Evolutionary conservation across 2,888 invertebrate species (phyloP), one percentile per base, ranked within the genome.

Genomic region (Podabrus alpinus): DNA sequence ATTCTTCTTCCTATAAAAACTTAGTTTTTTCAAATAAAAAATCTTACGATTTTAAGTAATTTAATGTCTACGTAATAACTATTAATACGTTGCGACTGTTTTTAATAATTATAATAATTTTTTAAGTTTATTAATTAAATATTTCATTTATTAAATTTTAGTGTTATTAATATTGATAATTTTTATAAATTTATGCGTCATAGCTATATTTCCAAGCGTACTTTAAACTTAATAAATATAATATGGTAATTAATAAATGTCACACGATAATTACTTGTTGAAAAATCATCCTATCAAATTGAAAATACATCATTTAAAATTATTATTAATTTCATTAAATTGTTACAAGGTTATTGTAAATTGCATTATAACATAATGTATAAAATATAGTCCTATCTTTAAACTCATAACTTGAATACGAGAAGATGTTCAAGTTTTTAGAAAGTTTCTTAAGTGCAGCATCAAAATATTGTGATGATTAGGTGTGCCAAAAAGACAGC

Each of bases 401-500:
- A 13, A 45, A 45, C 7, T 45, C 7, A 45, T 45, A 45, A 45
- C 45, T 45, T 45, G 1, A 5, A 45, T 45, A 45, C 45, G n/a
- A 45, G 45, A 45, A 17, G 17, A 64, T 64, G 7, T 64, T n/a
- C 1, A 64, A 64, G n/a, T 64, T 64, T 61, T 64, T 64, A 64
- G 62, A 64, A 64, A 64, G 62, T 64, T 60, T n/a, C 29, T 62
- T 64, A 64, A 19, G n/a, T 16, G n/a, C 62, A 64, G 17, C 62
- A 64, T 64, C 62, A 64, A 64, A 64, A 64, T 64, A 64, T 64
- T 64, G 11, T 19, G 62, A 64, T 1, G 62, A 21, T n/a, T 60
- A 71, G 71, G 71, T 66, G 71, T 66, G 71, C 71, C 71, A 59
- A 66, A 71, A 69, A 21, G 66, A 66, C 71, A 71, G 71, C 21